These are phyloP conservation scores for Panopea generosa DNA, from an alignment of 2,888 invertebrate species.

Conservation along the genomic window DNA sequence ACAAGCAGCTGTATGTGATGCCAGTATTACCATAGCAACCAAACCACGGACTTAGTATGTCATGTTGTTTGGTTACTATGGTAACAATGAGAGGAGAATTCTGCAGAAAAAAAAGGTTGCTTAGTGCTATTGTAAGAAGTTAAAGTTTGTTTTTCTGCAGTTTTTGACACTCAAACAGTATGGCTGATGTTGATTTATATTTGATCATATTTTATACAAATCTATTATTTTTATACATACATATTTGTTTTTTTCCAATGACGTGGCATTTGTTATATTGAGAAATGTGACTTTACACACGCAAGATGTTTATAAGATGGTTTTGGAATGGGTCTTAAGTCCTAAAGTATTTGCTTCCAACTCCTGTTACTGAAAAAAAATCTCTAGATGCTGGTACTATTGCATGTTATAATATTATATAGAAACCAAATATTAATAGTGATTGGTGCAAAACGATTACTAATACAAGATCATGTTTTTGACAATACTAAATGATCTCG, in stretches of 20 bases:
- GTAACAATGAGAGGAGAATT: not conserved
- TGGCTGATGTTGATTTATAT: slow-evolving; percentile 75
- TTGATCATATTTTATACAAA: slow-evolving; percentile 81
- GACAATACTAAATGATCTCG: too few species aligned
- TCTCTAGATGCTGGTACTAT: too few species aligned
- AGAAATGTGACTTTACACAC: slow-evolving; percentile 66
- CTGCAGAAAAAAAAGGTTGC: slow-evolving; percentile 11
- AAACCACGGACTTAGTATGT: too few species aligned
- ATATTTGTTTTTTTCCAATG: slow-evolving; percentile 71
- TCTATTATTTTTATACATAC: slow-evolving; percentile 83
- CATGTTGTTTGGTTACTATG: slow-evolving; percentile 9
- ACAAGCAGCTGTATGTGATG: slow-evolving; percentile 63
- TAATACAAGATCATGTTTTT: too few species aligned
- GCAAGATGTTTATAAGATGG: slow-evolving; percentile 38
- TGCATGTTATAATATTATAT: too few species aligned
- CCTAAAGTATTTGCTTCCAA: slow-evolving; percentile 13
- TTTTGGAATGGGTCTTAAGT: slow-evolving; percentile 17
- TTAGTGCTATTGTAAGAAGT: slow-evolving; percentile 26
- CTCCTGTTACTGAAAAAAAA: not conserved
- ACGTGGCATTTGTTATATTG: slow-evolving; percentile 61
- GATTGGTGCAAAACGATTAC: too few species aligned
- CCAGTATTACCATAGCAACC: slow-evolving; percentile 41
- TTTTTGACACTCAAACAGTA: slow-evolving; percentile 43
- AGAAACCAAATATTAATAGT: too few species aligned
- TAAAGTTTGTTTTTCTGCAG: slow-evolving; percentile 22